phyloP scores from a whole-genome alignment of 2,113 vertebrate genomes.

The Chiloscyllium plagiosum region DNA sequence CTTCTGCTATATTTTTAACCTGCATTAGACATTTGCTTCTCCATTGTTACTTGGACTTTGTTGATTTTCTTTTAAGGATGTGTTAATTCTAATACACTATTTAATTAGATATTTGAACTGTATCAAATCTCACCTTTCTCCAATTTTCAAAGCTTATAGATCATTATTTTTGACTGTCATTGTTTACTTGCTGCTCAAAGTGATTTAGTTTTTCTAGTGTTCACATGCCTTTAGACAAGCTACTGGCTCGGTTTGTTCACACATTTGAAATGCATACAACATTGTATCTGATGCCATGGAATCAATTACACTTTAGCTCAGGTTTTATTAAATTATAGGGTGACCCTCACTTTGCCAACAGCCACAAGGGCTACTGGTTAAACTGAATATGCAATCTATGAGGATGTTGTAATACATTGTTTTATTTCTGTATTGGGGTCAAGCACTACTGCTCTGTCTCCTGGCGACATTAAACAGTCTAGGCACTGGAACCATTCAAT shows the following conservation, averaged over 20 bases:
- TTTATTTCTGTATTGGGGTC: background rate
- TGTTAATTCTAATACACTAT: background rate
- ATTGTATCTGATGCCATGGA: background rate
- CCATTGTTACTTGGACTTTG: background rate
- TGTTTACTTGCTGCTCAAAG: background rate
- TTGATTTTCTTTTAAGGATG: background rate
- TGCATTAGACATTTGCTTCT: background rate
- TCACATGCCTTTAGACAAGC: background rate
- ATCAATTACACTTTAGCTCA: background rate
- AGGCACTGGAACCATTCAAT: slow-evolving; percentile 52
- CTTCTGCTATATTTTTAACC: background rate
- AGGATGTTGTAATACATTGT: background rate
- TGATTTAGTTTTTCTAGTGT: background rate
- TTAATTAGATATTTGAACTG: background rate
- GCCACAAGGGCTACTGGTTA: background rate
- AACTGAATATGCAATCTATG: background rate
- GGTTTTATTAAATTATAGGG: background rate
- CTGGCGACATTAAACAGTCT: slow-evolving; percentile 34
- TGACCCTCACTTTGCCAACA: background rate
- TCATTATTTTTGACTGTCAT: background rate
- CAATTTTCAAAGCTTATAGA: background rate
- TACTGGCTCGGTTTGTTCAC: background rate
- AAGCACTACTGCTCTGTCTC: background rate
- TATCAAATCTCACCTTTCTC: background rate
- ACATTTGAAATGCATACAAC: background rate